phyloP scores from a whole-genome alignment of 2,888 invertebrate genomes.

The Philopedon plagiatum region DNA sequence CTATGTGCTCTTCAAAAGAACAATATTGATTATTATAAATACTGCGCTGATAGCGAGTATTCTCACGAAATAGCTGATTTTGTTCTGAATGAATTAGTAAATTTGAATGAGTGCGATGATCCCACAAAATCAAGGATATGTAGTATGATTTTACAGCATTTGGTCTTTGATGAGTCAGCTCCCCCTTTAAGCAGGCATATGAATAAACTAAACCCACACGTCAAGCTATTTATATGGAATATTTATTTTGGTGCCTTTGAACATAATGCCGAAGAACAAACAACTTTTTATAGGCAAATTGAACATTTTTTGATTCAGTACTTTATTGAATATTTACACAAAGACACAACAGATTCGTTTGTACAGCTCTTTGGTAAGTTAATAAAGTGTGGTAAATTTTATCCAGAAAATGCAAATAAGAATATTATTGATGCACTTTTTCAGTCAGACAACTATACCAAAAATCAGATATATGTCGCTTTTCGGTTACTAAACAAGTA shows the following conservation, averaged over 20 bases:
- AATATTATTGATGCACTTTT: conserved; percentile 5
- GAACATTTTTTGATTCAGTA: conserved; percentile 26
- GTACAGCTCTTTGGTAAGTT: neutral
- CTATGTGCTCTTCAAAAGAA: conserved; percentile 28
- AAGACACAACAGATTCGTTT: conserved; percentile 17
- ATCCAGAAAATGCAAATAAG: neutral
- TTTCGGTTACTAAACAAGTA: conserved; percentile 11
- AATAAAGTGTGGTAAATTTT: neutral
- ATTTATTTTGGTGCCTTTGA: conserved; percentile 9
- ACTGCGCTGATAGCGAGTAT: conserved; percentile 24
- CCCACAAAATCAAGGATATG: neutral
- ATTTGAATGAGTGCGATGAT: conserved; percentile 29
- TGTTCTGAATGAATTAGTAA: conserved; percentile 33
- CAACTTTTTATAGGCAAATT: conserved; percentile 8
- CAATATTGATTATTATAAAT: conserved; percentile 26
- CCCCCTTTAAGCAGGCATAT: conserved; percentile 7
- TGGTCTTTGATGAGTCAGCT: neutral
- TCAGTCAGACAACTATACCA: neutral
- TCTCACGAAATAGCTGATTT: conserved; percentile 34
- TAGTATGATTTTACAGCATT: neutral
- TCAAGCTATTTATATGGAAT: conserved; percentile 16
- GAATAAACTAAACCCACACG: conserved; percentile 14
- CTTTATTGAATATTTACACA: conserved; percentile 8
- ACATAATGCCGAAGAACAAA: neutral
- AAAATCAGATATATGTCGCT: conserved; percentile 24